Percentiles rank a stretch among this genome's conserved stretches.
These are phyloP conservation scores for Pomatostomus ruficeps DNA, from an alignment of 2,113 vertebrate genomes.

Conservation along the genomic window DNA sequence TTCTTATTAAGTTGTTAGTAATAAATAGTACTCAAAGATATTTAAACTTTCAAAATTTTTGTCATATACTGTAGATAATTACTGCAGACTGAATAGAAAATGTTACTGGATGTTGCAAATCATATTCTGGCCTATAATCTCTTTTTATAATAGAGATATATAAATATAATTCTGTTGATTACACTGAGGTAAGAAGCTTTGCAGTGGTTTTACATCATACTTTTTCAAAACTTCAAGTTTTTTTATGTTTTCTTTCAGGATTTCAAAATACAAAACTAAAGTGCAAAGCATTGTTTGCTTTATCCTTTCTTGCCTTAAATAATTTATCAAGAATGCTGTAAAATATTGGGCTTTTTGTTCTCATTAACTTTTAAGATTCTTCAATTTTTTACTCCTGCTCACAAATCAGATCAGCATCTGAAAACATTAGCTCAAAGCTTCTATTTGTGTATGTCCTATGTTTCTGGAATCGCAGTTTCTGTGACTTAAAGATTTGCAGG, in stretches of 20 bases:
- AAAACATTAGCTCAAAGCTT: not conserved
- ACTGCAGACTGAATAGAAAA: not conserved
- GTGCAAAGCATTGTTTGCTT: not conserved
- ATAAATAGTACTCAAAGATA: not conserved
- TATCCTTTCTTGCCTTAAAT: not conserved
- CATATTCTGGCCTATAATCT: not conserved
- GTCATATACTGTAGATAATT: not conserved
- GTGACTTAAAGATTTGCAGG: not conserved
- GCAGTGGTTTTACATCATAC: not conserved
- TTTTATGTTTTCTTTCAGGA: not conserved
- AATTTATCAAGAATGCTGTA: not conserved
- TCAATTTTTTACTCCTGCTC: not conserved
- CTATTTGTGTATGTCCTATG: not conserved
- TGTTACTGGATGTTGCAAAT: not conserved
- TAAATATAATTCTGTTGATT: not conserved
- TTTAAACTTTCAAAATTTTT: not conserved
- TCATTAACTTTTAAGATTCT: not conserved
- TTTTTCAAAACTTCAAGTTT: not conserved
- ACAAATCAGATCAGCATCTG: not conserved
- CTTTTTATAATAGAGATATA: not conserved
- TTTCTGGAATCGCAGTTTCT: not conserved
- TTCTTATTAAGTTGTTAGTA: not conserved
- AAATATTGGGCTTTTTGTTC: conserved; percentile 9
- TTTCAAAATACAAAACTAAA: not conserved
- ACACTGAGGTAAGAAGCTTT: not conserved